Conservation (phyloP, 1,140 invertebrate genomes). For the Aphidius ervi region DNA sequence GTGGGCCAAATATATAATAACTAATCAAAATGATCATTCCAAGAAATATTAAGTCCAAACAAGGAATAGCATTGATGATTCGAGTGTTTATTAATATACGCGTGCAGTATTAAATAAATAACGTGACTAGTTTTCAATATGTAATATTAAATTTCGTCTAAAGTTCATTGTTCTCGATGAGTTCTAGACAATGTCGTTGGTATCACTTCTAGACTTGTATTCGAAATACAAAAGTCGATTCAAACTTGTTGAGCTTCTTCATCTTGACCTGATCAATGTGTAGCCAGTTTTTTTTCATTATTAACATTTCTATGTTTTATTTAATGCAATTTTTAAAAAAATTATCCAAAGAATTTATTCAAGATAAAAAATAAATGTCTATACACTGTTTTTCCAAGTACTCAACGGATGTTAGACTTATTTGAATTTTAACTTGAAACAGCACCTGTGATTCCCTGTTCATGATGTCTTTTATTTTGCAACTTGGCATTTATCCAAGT, state of each 20-base stretch:
- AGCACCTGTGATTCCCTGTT: conserved; percentile 20
- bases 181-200: not conserved
- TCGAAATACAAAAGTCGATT: not conserved
- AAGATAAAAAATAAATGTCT: not conserved
- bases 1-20: not conserved
- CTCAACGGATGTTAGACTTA: not conserved
- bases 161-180: conserved; percentile 20
- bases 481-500: conserved; percentile 18
- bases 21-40: not conserved
- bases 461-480: conserved; percentile 17
- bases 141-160: not conserved
- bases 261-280: conserved; percentile 10
- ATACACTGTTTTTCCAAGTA: conserved; percentile 7
- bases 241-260: not conserved
- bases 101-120: conserved; percentile 21
- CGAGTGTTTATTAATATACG: conserved; percentile 6
- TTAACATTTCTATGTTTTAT: conserved; percentile 11
- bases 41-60: conserved; percentile 18
- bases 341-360: conserved; percentile 14
- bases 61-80: conserved; percentile 19
- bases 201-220: not conserved
- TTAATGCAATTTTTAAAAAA: conserved; percentile 4
- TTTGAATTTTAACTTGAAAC: conserved; percentile 11
- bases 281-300: not conserved
- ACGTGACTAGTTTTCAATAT: conserved; percentile 23